These are phyloP conservation scores for Oncorhynchus masou DNA, from an alignment of 2,113 vertebrate species.

Conservation along the genomic window DNA sequence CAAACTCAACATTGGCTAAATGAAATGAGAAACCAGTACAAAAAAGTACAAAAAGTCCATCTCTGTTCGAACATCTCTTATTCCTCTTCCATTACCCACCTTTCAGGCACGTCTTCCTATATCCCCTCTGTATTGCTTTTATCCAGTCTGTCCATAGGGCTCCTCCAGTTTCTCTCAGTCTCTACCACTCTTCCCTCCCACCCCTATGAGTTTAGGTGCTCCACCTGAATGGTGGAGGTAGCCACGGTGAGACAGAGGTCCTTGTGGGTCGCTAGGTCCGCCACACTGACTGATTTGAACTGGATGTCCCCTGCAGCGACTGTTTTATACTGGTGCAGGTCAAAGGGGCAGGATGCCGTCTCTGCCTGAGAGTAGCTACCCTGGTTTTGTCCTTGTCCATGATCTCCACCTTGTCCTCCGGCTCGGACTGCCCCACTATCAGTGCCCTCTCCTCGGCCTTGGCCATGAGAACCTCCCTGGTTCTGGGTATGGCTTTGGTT, in stretches of 20 bases:
- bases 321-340: constrained; percentile 94
- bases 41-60: constrained; percentile 26
- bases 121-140: constrained; percentile 65
- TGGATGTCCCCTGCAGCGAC: constrained; percentile 76
- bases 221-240: constrained; percentile 83
- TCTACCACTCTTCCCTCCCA: constrained; percentile 13
- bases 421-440: constrained; percentile 60
- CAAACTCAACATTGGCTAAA: constrained; percentile 37
- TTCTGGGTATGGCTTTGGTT: constrained; percentile 74
- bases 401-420: constrained; percentile 60
- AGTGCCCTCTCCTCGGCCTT: constrained; percentile 51
- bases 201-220: constrained; percentile 74
- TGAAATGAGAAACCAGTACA: constrained; percentile 31
- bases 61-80: constrained; percentile 22
- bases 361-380: constrained; percentile 70
- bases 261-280: constrained; percentile 83
- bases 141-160: constrained; percentile 12
- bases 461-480: constrained; percentile 64
- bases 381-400: constrained; percentile 59
- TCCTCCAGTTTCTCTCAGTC: not conserved
- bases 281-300: constrained; percentile 76
- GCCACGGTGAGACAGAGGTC: constrained; percentile 97
- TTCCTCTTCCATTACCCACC: constrained; percentile 37
- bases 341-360: constrained; percentile 82
- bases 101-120: constrained; percentile 46